Evolutionary conservation across 1,140 invertebrate genomes (phyloP).

Genomic region (Octopus bimaculoides): DNA sequence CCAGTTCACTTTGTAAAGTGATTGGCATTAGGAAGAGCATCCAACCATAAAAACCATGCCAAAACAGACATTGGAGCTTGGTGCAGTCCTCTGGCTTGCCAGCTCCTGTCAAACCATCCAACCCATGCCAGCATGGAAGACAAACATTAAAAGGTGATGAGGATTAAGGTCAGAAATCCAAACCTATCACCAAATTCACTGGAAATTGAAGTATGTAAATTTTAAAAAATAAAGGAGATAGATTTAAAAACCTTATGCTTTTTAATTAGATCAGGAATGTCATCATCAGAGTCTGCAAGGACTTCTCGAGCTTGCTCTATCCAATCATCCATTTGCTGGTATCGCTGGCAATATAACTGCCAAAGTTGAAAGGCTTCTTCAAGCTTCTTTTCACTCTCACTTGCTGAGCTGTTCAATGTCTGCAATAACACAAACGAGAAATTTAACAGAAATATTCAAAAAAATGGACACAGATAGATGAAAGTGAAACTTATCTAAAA

Average conservation of each 20-base stretch:
- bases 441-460: background rate
- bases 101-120: too few relatives aligned
- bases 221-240: too few relatives aligned
- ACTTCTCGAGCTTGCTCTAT: constrained; percentile 78
- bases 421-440: constrained; percentile 21
- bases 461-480: background rate
- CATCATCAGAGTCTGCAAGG: constrained; percentile 76
- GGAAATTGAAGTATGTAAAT: too few relatives aligned
- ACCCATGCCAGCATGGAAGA: too few relatives aligned
- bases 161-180: too few relatives aligned
- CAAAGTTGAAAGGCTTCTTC: constrained; percentile 78
- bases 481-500: background rate
- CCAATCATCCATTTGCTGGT: constrained; percentile 80
- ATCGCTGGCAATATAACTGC: constrained; percentile 79
- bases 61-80: too few relatives aligned
- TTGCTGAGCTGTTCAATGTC: constrained; percentile 37
- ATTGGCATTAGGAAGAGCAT: too few relatives aligned
- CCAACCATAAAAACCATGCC: too few relatives aligned
- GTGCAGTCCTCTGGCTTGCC: too few relatives aligned
- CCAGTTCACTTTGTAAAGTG: too few relatives aligned
- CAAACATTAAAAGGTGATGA: too few relatives aligned
- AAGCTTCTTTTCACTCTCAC: constrained; percentile 75
- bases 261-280: constrained; percentile 77
- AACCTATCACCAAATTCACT: too few relatives aligned
- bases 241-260: constrained; percentile 58